Evolutionary conservation across 30 jellyfish, hydroid and myxozoan species (phyloP).

Genomic region (Haliclystus octoradiatus): DNA sequence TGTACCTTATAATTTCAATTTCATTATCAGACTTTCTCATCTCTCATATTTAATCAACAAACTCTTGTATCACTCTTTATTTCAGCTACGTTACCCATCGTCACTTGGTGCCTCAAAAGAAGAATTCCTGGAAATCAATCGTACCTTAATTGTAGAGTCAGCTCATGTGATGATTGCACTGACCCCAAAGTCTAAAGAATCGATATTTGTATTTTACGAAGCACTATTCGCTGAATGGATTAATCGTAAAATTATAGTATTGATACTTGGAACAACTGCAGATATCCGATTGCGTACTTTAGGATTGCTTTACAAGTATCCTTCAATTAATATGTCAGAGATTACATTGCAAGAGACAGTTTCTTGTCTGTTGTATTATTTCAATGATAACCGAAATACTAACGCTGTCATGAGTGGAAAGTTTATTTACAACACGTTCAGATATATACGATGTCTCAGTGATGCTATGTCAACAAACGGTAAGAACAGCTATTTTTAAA

Average conservation of each 20-base stretch:
- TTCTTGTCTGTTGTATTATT: too few relatives aligned
- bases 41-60: too few relatives aligned
- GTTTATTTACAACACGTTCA: too few relatives aligned
- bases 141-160: slow-evolving; percentile 16
- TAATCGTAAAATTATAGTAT: slow-evolving; percentile 14
- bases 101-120: slow-evolving; percentile 57
- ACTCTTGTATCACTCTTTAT: neutral
- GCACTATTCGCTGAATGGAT: slow-evolving; percentile 34
- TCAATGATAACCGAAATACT: too few relatives aligned
- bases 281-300: too few relatives aligned
- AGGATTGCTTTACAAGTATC: slow-evolving; percentile 16
- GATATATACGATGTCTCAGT: too few relatives aligned
- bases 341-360: too few relatives aligned
- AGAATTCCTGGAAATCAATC: slow-evolving; percentile 30
- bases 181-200: slow-evolving; percentile 21
- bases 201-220: slow-evolving; percentile 48
- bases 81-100: slow-evolving; percentile 28
- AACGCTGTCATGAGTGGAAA: too few relatives aligned
- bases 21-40: neutral
- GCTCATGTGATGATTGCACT: slow-evolving; percentile 21
- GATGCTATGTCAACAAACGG: too few relatives aligned
- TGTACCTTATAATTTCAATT: neutral
- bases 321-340: too few relatives aligned
- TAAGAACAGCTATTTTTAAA: too few relatives aligned
- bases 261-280: slow-evolving; percentile 14